These are phyloP conservation scores for Ianthella basta DNA, from an alignment of 37 sponge, comb jelly and placozoan species.

Conservation along the genomic window DNA sequence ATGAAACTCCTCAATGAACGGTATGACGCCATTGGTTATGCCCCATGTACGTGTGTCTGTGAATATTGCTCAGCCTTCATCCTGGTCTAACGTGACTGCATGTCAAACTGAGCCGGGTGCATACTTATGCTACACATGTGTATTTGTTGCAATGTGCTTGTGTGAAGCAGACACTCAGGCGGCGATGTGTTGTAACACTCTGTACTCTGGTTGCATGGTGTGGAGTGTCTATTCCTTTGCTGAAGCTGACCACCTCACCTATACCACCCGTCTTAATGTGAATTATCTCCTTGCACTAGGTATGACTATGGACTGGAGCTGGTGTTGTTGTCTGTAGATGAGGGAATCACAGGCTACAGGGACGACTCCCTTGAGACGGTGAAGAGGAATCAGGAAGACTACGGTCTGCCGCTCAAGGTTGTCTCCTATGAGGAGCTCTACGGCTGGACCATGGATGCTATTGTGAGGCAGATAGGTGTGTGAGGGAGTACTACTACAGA, in stretches of 20 bases:
- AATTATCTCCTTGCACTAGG: neutral
- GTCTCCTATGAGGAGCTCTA: slow-evolving; percentile 96
- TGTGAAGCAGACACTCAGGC: no score
- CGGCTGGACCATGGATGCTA: slow-evolving; percentile 99
- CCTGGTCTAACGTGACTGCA: no score
- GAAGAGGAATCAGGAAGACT: slow-evolving; percentile 88
- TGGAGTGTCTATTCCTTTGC: no score
- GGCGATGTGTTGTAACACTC: no score
- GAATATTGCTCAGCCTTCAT: no score
- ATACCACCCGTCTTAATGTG: neutral
- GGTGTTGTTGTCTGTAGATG: slow-evolving; percentile 90
- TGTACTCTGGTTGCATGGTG: no score
- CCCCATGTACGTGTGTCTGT: no score
- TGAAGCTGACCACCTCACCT: no score
- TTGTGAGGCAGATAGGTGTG: slow-evolving; percentile 87
- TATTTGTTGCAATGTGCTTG: no score
- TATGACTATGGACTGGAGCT: slow-evolving; percentile 89
- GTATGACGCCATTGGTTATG: neutral
- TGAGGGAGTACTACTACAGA: neutral
- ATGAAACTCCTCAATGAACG: slow-evolving; percentile 94
- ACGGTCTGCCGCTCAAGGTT: slow-evolving; percentile 86
- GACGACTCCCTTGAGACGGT: slow-evolving; percentile 98
- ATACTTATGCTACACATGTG: no score
- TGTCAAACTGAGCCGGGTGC: no score
- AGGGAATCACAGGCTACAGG: slow-evolving; percentile 97